A percentile compares a stretch with the other conserved stretches of the same genome.
These are phyloP conservation scores for Holacanthus passer DNA, from an alignment of 2,113 vertebrate species.

Conservation along the genomic window DNA sequence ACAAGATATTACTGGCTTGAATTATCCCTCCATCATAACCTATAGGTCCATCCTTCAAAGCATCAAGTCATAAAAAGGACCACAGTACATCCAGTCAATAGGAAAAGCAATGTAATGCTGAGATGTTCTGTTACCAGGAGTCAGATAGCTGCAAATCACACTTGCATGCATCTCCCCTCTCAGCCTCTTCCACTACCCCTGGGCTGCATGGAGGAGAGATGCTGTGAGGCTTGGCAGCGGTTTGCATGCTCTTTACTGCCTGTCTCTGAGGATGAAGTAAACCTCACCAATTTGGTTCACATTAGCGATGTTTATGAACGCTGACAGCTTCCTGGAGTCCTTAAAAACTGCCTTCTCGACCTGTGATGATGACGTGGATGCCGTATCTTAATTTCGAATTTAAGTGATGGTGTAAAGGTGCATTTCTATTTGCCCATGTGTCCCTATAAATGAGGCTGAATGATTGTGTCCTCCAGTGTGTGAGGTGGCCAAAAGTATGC, in stretches of 20 bases:
- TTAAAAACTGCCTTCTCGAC: conserved; percentile 32
- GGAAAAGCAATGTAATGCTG: conserved; percentile 57
- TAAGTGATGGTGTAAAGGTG: conserved; percentile 20
- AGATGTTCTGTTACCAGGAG: conserved; percentile 63
- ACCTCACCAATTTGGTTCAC: conserved; percentile 42
- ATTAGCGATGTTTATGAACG: conserved; percentile 46
- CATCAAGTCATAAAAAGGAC: conserved; percentile 9
- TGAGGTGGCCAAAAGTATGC: conserved; percentile 23
- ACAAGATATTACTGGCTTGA: conserved; percentile 69
- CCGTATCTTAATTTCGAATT: conserved; percentile 9
- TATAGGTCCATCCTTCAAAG: background rate
- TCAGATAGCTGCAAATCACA: conserved; percentile 71
- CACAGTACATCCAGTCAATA: conserved; percentile 37
- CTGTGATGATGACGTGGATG: conserved; percentile 13
- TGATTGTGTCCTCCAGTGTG: conserved; percentile 22
- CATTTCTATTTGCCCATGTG: background rate
- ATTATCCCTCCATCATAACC: conserved; percentile 59
- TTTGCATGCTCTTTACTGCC: conserved; percentile 29
- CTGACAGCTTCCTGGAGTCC: conserved; percentile 26
- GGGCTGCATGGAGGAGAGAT: conserved; percentile 56
- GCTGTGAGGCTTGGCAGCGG: conserved; percentile 22
- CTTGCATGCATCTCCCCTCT: conserved; percentile 60
- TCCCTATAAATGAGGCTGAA: conserved; percentile 11
- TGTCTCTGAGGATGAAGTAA: conserved; percentile 27
- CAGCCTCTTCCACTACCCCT: conserved; percentile 33